Conservation (phyloP, 2,888 invertebrate genomes). For the Neuroscelio doddi region DNA sequence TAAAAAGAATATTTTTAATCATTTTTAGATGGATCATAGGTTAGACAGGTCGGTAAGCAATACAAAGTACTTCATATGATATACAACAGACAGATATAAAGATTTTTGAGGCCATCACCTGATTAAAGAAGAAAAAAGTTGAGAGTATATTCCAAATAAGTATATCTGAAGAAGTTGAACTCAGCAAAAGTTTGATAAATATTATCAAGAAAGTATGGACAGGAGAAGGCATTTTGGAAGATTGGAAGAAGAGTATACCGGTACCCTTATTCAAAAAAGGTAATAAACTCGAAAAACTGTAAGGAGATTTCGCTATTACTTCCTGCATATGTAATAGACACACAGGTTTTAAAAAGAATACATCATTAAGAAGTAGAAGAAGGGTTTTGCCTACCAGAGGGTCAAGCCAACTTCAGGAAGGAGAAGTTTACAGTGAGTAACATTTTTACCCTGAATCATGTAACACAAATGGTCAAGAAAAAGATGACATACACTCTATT, state of each 20-base stretch:
- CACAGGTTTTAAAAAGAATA: slow-evolving; percentile 34
- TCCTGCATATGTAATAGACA: slow-evolving; percentile 45
- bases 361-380: slow-evolving; percentile 33
- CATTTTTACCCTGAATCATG: slow-evolving; percentile 23
- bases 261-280: slow-evolving; percentile 43
- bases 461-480: no score
- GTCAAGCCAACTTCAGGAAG: slow-evolving; percentile 40
- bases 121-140: slow-evolving; percentile 26
- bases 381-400: slow-evolving; percentile 21
- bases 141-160: slow-evolving; percentile 29
- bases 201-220: no score
- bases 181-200: no score
- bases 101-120: slow-evolving; percentile 5
- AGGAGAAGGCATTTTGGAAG: slow-evolving; percentile 33
- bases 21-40: no score
- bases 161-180: slow-evolving; percentile 13
- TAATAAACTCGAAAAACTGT: slow-evolving; percentile 30
- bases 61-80: background rate
- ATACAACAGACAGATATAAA: no score
- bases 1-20: no score
- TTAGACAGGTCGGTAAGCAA: background rate
- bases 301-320: slow-evolving; percentile 44
- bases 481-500: slow-evolving; percentile 29
- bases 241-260: no score
- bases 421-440: slow-evolving; percentile 34